Evolutionary conservation across 1,140 invertebrate genomes (phyloP), one percentile per base, ranked within the genome.

Genomic region (Seison nebaliae): DNA sequence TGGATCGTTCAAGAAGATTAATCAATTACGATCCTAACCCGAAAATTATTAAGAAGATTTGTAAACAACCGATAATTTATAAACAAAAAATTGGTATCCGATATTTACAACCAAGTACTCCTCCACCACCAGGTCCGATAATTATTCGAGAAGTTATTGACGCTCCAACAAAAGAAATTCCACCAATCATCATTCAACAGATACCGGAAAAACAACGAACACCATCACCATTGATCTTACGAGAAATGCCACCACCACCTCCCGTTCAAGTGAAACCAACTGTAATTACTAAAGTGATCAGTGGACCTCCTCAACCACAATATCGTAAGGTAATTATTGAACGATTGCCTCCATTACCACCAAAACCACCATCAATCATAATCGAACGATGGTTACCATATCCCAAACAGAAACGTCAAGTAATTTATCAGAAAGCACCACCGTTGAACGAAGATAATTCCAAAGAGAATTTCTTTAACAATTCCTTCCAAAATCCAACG

Each of bases 331-430:
- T 39, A 6, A 33, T 39, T n/a, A 39, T 39, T 21, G 38, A 39
- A 20, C 30, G 38, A 6, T 20, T 39, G 9, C 30, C 38, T 5
- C 12, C 7, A 12, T n/a, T 39, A 32, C 38, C 38, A 5, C 19
- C 30, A 9, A 39, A 39, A 20, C 38, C 38, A 24, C 30, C 20
- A 15, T 39, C 30, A 28, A 18, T 39, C 6, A 39, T 39, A 19
- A 23, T 39, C 4, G 38, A 39, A 34, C 38, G 38, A 5, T 39
- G 38, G 38, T 19, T 39, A 12, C 38, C 38, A 18, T 39, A 34
- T 26, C 24, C n/a, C 8, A n/a, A 11, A 5, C 30, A 26, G 12
- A 39, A 34, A 34, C 6, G 38, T 34, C 24, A 33, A 26, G 38
- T 39, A 11, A 39, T 39, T 12, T 39, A 32, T 19, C 31, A 39